phyloP scores from a whole-genome alignment of 2,113 vertebrate species.

The Apaloderma vittatum region DNA sequence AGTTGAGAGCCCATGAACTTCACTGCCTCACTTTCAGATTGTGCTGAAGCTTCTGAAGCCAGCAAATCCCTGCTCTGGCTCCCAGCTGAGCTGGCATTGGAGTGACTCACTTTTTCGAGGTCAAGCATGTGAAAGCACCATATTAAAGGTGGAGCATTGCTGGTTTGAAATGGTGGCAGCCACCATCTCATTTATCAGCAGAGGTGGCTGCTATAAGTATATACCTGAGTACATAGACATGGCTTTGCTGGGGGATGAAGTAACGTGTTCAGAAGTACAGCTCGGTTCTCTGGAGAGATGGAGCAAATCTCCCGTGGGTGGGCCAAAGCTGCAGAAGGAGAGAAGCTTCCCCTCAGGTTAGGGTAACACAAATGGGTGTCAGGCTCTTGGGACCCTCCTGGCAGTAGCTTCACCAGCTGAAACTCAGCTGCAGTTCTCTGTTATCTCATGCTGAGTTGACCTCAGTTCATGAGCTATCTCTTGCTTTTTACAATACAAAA shows the following conservation, averaged over 20 bases:
- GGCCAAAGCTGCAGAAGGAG: neutral
- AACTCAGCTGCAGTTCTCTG: neutral
- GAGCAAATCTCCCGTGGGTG: neutral
- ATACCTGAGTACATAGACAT: neutral
- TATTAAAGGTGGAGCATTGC: neutral
- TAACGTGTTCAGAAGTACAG: neutral
- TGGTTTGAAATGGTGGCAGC: neutral
- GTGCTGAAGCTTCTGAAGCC: neutral
- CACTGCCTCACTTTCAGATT: neutral
- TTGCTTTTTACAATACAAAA: neutral
- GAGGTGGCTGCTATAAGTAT: neutral
- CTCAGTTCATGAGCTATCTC: neutral
- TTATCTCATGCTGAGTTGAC: neutral
- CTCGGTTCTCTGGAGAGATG: neutral
- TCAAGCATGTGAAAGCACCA: neutral
- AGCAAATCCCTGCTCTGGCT: neutral
- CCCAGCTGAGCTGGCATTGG: neutral
- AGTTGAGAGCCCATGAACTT: neutral
- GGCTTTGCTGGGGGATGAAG: neutral
- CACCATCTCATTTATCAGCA: neutral
- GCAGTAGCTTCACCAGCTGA: neutral
- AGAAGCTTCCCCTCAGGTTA: neutral
- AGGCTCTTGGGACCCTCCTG: neutral
- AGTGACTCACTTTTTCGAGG: neutral
- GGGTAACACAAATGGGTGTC: rapidly evolving